Evolutionary conservation across 2,888 invertebrate species (phyloP), one percentile per base, ranked within the genome.

Genomic region (Prosapia bicincta): DNA sequence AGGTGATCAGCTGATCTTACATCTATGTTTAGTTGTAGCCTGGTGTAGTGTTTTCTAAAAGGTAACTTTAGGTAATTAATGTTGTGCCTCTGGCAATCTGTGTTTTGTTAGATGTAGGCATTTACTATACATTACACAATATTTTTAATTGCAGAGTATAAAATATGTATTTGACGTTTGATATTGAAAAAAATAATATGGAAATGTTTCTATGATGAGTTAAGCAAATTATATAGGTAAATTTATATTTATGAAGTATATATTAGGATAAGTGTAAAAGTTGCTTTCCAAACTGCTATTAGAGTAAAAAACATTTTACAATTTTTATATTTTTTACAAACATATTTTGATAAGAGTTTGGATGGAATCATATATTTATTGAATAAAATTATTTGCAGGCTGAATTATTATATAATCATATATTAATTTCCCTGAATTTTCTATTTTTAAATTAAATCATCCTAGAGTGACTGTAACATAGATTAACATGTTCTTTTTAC

Each of bases 121-220:
- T 20, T 9, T 10, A 5, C 54, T 5, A 54, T 54, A 20, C 20
- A 54, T 20, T n/a, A 20, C 54, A 54, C 54, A 43, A 74, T 74
- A 74, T 74, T 69, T 74, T 74, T 74, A 69, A 67, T 69, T 24
- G 54, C 54, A 74, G 66, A 74, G 74, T 74, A 69, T 74, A 54
- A 54, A 54, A 54, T 54, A 54, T 54, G 54, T 54, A 54, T 20
- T 38, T 69, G 74, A 65, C 65, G 74, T 74, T 74, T 69, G 69
- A 74, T 20, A 54, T 54, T 54, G 20, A 54, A 54, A 30, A 30
- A 30, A 30, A n/a, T 20, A 54, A 54, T 54, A 54, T 54, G 54
- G 54, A 54, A 54, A 54, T 54, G 20, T 54, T 54, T 54, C 54
- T 54, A 54, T 20, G 54, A 54, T 54, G 54, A 20, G 54, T 54